Conservation (phyloP, 2,797 vertebrate species). For the Epinephelus awoara region DNA sequence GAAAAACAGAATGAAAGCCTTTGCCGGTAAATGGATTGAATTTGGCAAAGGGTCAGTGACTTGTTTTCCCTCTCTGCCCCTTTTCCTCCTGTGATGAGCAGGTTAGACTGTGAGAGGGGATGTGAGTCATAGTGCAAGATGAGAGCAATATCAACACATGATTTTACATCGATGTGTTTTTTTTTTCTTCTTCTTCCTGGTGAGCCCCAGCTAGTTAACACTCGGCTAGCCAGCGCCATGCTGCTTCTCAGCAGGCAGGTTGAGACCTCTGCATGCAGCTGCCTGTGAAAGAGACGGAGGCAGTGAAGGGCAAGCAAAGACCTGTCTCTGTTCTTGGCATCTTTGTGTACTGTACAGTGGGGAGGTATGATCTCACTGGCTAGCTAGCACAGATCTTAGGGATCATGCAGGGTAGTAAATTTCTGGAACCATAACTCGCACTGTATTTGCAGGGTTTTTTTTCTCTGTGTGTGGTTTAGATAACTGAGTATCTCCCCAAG, state of each 20-base stretch:
- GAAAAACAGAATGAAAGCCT: constrained; percentile 71
- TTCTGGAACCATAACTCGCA: constrained; percentile 21
- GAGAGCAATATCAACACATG: constrained; percentile 72
- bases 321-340: constrained; percentile 75
- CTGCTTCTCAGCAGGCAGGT: constrained; percentile 78
- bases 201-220: constrained; percentile 61
- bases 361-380: constrained; percentile 63
- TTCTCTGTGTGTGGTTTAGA: constrained; percentile 12
- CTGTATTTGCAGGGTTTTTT: constrained; percentile 24
- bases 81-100: constrained; percentile 61
- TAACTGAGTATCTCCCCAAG: background rate
- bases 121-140: constrained; percentile 70
- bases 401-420: constrained; percentile 30
- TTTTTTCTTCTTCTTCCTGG: constrained; percentile 48
- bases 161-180: constrained; percentile 45
- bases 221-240: constrained; percentile 45
- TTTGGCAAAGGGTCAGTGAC: constrained; percentile 69
- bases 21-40: constrained; percentile 73
- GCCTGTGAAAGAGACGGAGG: constrained; percentile 67
- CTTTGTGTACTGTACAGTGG: constrained; percentile 55
- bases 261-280: constrained; percentile 73
- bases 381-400: constrained; percentile 42
- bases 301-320: constrained; percentile 81
- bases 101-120: constrained; percentile 58
- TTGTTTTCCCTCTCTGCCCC: constrained; percentile 63